Conservation (phyloP, 2,113 vertebrate species). For the Oreotrochilus melanogaster region DNA sequence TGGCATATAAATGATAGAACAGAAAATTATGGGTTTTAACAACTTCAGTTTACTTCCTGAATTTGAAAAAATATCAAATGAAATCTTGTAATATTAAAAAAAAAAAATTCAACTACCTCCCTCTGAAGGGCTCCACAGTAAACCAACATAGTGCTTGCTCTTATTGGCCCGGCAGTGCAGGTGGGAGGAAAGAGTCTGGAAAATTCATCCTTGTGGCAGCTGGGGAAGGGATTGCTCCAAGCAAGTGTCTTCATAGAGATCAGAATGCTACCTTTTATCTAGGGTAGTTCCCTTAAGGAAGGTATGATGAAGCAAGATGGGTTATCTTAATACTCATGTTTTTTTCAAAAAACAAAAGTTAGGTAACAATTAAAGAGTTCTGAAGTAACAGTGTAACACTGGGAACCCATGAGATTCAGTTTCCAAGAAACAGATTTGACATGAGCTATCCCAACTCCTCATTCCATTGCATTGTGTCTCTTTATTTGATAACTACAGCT, state of each 20-base stretch:
- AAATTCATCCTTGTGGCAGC: accelerated
- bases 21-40: neutral
- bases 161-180: neutral
- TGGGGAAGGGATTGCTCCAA: neutral
- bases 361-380: neutral
- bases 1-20: neutral
- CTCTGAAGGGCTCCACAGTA: neutral
- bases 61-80: neutral
- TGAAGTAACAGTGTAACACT: neutral
- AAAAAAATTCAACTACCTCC: neutral
- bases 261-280: neutral
- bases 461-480: neutral
- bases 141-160: neutral
- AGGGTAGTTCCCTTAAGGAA: neutral
- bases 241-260: neutral
- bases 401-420: neutral
- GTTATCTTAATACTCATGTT: neutral
- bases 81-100: neutral
- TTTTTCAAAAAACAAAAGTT: neutral
- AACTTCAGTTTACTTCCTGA: neutral
- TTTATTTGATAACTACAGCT: neutral
- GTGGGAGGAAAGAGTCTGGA: neutral
- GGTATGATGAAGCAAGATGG: neutral
- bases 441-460: neutral
- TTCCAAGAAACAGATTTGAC: neutral